phyloP scores from a whole-genome alignment of 1,140 invertebrate genomes.

The Tetragnatha versicolor region DNA sequence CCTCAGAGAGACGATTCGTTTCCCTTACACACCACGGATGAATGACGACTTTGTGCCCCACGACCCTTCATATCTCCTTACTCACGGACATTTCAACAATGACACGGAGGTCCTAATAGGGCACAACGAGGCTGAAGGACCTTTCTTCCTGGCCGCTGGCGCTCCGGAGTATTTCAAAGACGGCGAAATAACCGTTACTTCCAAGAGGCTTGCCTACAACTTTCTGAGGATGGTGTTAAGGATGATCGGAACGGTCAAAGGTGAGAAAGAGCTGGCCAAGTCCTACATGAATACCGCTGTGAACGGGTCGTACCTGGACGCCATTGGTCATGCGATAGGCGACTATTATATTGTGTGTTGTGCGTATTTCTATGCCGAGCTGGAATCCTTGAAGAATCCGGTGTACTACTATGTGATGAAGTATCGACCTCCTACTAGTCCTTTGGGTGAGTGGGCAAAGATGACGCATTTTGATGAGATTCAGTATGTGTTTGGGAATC shows the following conservation, averaged over 20 bases:
- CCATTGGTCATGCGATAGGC: neutral
- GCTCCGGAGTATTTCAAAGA: neutral
- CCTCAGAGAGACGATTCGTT: neutral
- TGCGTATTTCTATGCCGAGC: neutral
- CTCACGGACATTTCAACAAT: neutral
- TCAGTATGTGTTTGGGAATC: conserved; percentile 67
- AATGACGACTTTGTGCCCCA: neutral
- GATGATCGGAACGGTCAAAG: too few species aligned
- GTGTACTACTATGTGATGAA: conserved; percentile 17
- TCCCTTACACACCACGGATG: neutral
- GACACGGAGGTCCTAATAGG: neutral
- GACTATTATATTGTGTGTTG: neutral
- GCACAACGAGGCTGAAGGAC: neutral
- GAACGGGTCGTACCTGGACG: neutral
- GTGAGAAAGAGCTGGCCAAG: neutral
- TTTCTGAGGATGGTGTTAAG: too few species aligned
- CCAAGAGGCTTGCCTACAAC: neutral
- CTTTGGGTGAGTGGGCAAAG: conserved; percentile 68
- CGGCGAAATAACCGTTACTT: neutral
- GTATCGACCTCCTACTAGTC: neutral
- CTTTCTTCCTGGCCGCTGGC: neutral
- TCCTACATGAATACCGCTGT: neutral
- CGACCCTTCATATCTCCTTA: neutral
- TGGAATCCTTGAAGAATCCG: neutral
- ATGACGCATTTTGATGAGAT: conserved; percentile 69